Evolutionary conservation across 2,797 vertebrate species (phyloP), one percentile per base, ranked within the genome.

Genomic region (Propithecus deckenii): DNA sequence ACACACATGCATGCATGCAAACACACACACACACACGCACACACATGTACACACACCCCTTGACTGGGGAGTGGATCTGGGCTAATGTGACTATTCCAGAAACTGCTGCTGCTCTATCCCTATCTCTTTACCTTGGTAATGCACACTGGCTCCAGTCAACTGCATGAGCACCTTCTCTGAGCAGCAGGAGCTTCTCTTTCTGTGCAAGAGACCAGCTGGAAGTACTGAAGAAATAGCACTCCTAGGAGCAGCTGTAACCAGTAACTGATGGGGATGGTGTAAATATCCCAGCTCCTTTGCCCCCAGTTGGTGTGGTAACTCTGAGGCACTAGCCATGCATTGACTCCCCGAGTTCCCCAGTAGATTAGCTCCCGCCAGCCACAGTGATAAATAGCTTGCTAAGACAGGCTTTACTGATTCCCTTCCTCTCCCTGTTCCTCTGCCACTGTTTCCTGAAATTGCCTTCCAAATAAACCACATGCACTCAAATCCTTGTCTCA

Each of bases 1-100:
- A 11, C 11, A 43, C 74, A 67, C 61, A 28, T 2, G 3, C 57
- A 59, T 59, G 57, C 67, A 9, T 0, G 1, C 13, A 25, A 2
- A 8, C 38, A 6, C 43, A 52, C 50, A 25, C 23, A 2, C 22
- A 41, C 5, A 12, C 23, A 2, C 22, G n/a, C 5, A 12, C 25
- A 3, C 0, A 30, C 38, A 18, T 3, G 7, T 2, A 30, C 7
- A 23, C 35, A 20, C 0, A 1, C 20, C 50, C 57, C 12, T 9
- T 11, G 2, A 15, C 1, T 78, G 52, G 17, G 43, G 25, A 48
- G 23, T 46, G 1, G 50, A 20, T 55, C 72, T 41, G 23, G 6
- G 5, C 78, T 65, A 12, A 23, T 11, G 38, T 38, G 15, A 55
- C 55, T 43, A 2, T 74, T 91, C 41, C 48, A 67, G 55, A 67